Percentiles rank a stretch among this genome's conserved stretches.
Evolutionary conservation across 2,797 vertebrate species (phyloP).

Genomic region (Esox lucius): DNA sequence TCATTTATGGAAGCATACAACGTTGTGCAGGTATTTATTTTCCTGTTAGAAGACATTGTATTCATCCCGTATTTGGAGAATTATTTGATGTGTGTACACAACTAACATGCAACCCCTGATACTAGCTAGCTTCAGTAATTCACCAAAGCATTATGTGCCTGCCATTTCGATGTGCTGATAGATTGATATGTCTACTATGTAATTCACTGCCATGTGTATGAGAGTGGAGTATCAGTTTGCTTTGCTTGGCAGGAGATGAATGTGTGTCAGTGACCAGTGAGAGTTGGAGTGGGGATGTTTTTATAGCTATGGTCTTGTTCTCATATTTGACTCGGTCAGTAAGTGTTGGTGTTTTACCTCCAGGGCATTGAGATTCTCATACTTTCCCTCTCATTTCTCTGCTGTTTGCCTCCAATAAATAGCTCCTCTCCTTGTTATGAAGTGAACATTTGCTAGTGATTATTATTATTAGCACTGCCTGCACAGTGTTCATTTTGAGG

Average conservation of each 20-base stretch:
- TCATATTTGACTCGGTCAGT: neutral
- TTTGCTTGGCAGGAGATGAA: neutral
- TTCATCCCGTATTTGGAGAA: neutral
- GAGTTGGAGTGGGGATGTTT: neutral
- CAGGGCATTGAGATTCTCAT: neutral
- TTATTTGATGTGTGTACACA: neutral
- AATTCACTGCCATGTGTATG: neutral
- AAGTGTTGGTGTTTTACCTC: neutral
- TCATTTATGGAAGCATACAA: neutral
- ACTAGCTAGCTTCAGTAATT: neutral
- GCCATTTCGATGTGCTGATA: neutral
- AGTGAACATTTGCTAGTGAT: slow-evolving; percentile 8
- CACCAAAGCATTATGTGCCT: neutral
- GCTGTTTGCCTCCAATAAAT: slow-evolving; percentile 3
- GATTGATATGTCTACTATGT: neutral
- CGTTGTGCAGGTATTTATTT: neutral
- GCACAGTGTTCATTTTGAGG: neutral
- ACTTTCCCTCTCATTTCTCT: neutral
- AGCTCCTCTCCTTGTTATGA: slow-evolving; percentile 13
- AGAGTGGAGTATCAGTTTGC: neutral
- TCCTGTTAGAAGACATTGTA: too few relatives aligned
- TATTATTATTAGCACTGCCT: slow-evolving; percentile 8
- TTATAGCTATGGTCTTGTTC: neutral
- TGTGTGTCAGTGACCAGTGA: neutral
- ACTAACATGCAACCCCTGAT: neutral